Conservation (phyloP, 1,140 invertebrate species). For the Drosophila nebulosa region DNA sequence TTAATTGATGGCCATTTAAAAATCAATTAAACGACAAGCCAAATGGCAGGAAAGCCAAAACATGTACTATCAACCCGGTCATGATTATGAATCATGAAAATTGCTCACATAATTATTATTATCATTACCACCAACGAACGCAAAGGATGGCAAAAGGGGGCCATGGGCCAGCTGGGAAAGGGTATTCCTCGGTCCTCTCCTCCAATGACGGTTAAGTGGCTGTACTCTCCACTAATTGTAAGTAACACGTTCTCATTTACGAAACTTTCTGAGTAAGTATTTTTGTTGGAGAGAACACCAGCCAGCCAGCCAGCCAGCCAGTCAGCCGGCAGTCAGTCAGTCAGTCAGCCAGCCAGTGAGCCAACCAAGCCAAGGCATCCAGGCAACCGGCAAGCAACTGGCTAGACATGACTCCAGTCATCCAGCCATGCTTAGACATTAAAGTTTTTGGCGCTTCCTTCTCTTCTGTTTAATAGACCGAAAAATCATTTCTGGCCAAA, state of each 20-base stretch:
- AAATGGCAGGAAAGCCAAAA: not conserved
- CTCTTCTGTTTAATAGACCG: constrained; percentile 60
- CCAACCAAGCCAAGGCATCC: constrained; percentile 3
- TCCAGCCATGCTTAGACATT: constrained; percentile 67
- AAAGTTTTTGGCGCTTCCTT: constrained; percentile 57
- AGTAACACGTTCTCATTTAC: constrained; percentile 74
- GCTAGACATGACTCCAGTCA: constrained; percentile 50
- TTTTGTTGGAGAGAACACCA: constrained; percentile 44
- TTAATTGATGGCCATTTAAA: not conserved
- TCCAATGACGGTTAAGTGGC: constrained; percentile 61
- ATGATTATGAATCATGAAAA: constrained; percentile 59
- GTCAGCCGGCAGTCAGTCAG: not conserved
- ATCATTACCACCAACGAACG: constrained; percentile 27
- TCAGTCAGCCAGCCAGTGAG: constrained; percentile 5
- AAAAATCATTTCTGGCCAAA: constrained; percentile 51
- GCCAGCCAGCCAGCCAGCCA: constrained; percentile 3
- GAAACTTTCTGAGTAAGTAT: constrained; percentile 68
- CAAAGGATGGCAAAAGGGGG: not conserved
- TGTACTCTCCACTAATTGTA: constrained; percentile 62
- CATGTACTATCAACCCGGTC: not conserved
- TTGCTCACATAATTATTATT: constrained; percentile 69
- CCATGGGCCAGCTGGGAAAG: not conserved
- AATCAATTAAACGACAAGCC: not conserved
- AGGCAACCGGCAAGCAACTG: constrained; percentile 21
- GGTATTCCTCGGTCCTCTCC: not conserved